phyloP scores from a whole-genome alignment of 2,797 vertebrate species.

The Orestias chungarensis region DNA sequence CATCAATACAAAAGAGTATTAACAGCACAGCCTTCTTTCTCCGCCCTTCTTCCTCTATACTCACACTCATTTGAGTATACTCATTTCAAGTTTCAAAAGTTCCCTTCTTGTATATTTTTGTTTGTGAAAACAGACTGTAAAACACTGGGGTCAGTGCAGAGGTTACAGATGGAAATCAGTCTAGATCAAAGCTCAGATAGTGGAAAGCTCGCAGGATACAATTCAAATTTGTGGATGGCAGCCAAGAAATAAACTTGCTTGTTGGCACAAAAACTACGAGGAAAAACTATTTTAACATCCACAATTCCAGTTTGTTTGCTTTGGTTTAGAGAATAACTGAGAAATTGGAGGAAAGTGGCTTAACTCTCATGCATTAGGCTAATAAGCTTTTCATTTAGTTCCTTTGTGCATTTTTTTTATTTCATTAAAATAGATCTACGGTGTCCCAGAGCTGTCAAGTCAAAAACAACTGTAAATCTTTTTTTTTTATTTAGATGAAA shows the following conservation, averaged over 20 bases:
- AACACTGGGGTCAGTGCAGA: not conserved
- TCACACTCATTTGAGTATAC: no score
- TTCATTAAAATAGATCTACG: not conserved
- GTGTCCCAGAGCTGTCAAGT: no score
- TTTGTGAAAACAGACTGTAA: not conserved
- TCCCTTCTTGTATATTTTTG: not conserved
- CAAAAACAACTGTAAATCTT: no score
- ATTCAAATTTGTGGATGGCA: not conserved
- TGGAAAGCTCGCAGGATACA: not conserved
- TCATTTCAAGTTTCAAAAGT: not conserved
- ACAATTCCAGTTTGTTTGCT: not conserved
- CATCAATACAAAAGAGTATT: no score
- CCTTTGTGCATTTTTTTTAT: not conserved
- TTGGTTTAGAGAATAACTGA: not conserved
- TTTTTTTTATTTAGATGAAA: no score
- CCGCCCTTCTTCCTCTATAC: no score
- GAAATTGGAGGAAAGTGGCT: not conserved
- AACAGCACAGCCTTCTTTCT: no score
- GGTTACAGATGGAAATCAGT: conserved; percentile 2
- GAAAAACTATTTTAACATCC: not conserved
- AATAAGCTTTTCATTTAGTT: not conserved
- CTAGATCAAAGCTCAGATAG: not conserved
- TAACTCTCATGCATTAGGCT: not conserved
- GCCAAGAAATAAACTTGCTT: conserved; percentile 6
- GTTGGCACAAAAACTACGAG: not conserved